A percentile compares a stretch with the other conserved stretches of the same genome.
These are phyloP conservation scores for Ctenopoma multispine DNA, from an alignment of 2,797 vertebrate genomes.

Conservation along the genomic window DNA sequence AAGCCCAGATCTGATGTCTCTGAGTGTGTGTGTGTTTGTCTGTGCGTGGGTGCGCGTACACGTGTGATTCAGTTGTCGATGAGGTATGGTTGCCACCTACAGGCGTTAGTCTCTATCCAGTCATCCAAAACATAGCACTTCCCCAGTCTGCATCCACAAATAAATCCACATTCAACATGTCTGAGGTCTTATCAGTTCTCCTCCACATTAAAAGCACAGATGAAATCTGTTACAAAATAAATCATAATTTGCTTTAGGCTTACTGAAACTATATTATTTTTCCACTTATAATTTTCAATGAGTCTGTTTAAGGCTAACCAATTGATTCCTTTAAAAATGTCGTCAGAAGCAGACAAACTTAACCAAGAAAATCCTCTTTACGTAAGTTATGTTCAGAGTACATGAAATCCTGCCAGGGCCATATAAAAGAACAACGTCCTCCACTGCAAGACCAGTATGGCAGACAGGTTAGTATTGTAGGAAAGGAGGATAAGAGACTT, in stretches of 20 bases:
- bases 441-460: neutral
- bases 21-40: constrained; percentile 23
- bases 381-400: too few relatives aligned
- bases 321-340: neutral
- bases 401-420: neutral
- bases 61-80: constrained; percentile 64
- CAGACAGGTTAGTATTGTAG: neutral
- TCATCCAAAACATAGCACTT: constrained; percentile 56
- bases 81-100: constrained; percentile 87
- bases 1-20: constrained; percentile 52
- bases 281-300: neutral
- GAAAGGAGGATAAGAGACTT: constrained; percentile 5
- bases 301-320: neutral
- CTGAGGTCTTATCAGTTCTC: constrained; percentile 12
- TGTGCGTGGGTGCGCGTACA: neutral
- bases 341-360: constrained; percentile 8
- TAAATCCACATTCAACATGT: constrained; percentile 43
- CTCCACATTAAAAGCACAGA: constrained; percentile 10
- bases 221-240: neutral
- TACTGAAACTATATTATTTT: neutral
- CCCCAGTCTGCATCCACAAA: constrained; percentile 53
- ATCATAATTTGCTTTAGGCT: neutral
- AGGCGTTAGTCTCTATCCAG: constrained; percentile 74
- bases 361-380: constrained; percentile 35
- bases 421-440: neutral